Evolutionary conservation across 2,113 vertebrate genomes (phyloP).

Genomic region (Tricholaema leucomelas): DNA sequence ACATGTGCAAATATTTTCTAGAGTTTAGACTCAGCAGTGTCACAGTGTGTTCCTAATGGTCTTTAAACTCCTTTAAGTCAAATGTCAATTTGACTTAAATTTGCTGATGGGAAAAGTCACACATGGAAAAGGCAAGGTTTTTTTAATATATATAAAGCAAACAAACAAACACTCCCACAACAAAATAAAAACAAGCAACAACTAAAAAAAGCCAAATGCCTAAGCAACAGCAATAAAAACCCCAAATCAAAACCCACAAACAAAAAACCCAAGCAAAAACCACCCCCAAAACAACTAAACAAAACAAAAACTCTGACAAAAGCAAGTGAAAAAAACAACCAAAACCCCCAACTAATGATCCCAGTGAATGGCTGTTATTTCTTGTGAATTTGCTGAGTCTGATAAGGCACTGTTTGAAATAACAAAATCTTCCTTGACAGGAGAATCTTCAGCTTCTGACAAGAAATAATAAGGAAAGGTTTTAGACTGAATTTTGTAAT

Average conservation of each 20-base stretch:
- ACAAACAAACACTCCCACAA: not conserved
- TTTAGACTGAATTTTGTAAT: not conserved
- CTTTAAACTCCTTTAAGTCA: slow-evolving; percentile 20
- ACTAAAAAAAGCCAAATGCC: not conserved
- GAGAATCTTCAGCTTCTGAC: not conserved
- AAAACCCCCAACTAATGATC: not conserved
- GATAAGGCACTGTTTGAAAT: not conserved
- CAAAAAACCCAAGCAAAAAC: not conserved
- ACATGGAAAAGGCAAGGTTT: not conserved
- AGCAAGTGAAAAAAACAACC: not conserved
- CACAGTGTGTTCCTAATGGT: slow-evolving; percentile 4
- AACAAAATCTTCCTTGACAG: not conserved
- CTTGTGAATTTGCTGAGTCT: not conserved
- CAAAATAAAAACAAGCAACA: no score
- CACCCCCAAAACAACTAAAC: not conserved
- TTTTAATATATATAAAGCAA: not conserved
- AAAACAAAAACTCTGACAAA: not conserved
- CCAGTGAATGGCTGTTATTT: not conserved
- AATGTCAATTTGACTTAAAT: not conserved
- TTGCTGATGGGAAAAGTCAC: not conserved
- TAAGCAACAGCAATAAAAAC: not conserved
- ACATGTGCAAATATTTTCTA: not conserved
- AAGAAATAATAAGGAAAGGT: not conserved
- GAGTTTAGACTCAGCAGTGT: not conserved
- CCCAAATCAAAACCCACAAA: no score